Percentiles rank a stretch among this genome's conserved stretches.
Evolutionary conservation across 2,113 vertebrate genomes (phyloP).

Genomic region (Callorhinus ursinus): DNA sequence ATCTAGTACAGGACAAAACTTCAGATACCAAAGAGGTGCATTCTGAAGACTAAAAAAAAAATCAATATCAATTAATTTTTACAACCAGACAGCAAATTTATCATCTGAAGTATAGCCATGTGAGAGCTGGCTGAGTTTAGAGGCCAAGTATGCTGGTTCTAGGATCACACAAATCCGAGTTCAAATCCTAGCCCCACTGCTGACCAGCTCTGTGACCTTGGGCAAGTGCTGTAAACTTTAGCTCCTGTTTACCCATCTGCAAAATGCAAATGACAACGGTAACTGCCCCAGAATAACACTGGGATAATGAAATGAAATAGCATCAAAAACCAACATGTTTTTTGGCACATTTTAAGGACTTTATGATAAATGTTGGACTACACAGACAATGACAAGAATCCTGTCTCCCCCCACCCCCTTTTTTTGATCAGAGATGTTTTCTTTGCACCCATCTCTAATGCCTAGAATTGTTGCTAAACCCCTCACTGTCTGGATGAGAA

Average conservation of each 20-base stretch:
- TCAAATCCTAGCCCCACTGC: background rate
- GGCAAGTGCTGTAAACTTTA: background rate
- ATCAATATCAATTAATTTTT: constrained; percentile 65
- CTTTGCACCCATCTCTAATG: background rate
- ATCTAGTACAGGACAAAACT: constrained; percentile 39
- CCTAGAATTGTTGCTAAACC: background rate
- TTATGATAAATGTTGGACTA: background rate
- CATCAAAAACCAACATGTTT: background rate
- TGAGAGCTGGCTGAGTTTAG: background rate
- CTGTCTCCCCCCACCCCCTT: background rate
- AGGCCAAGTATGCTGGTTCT: background rate
- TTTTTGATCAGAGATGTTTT: background rate
- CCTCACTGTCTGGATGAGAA: background rate
- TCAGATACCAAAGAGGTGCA: constrained; percentile 22
- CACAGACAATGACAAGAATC: background rate
- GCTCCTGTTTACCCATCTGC: background rate
- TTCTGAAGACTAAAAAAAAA: constrained; percentile 59
- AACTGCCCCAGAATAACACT: background rate
- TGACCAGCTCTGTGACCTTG: background rate
- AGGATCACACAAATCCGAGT: background rate
- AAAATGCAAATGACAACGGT: background rate
- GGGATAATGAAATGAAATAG: background rate
- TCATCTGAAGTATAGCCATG: background rate
- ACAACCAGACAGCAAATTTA: background rate
- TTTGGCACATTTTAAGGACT: background rate